Base-by-base conservation (phyloP, 37 sponge, comb jelly and placozoan genomes). In the Lycopodina hypogea region DNA sequence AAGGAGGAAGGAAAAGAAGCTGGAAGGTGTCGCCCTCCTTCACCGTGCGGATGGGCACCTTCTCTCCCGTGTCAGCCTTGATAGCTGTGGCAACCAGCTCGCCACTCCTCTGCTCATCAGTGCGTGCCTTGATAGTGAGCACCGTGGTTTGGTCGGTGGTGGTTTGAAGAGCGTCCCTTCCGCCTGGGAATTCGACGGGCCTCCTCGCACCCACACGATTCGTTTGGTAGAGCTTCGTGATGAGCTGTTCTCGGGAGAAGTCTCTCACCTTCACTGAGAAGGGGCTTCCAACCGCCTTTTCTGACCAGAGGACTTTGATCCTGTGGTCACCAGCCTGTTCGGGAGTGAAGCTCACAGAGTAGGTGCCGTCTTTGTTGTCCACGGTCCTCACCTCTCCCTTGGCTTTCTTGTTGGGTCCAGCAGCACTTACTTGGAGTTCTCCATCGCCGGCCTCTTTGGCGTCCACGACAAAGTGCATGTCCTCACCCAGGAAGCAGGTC, bases 261-360 rank as follows among this genome's bases (percentile, higher is more conserved):
- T 86, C 85, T 21, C 30, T 45, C 58, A 87, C 85, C 3, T 28
- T 32, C 12, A 87, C 30, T 19, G 28, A 9, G 35, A 84, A 89
- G 22, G 93, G 93, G n/a, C 56, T 11, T 28, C 87, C 84, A 30
- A 93, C 69, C 64, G 90, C 68, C 62, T 65, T 78, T 30, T 82
- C 85, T 23, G 67, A 65, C 89, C 88, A 78, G 19, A 34, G 80
- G 21, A 74, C 56, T 0, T 75, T 59, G 26, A 86, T 4, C 32
- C 24, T 33, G 39, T 86, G 57, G 8, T 56, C n/a, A 1, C 81
- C 87, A 0, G 76, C 59, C 3, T 12, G 19, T 1, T 22, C 30
- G 0, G 87, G 81, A 48, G 71, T 74, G 75, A 80, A 68, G 35
- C n/a, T 26, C 0, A 80, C 60, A 0, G 69, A 23, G 42, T 80